Conservation (phyloP, 1,140 invertebrate genomes). For the Sycobia sp. region DNA sequence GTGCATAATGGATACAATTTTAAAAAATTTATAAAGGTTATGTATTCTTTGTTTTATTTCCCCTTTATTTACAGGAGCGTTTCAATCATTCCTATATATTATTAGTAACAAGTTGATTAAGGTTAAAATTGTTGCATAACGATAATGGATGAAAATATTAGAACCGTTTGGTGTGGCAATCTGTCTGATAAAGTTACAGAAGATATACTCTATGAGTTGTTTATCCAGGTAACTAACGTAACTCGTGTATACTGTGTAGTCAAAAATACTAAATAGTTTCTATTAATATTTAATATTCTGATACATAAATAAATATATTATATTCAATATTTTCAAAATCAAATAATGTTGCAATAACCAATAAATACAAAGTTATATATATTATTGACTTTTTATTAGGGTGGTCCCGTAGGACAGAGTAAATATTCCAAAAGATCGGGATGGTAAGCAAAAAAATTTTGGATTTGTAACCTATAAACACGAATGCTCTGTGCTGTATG, state of each 20-base stretch:
- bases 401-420: conserved; percentile 78
- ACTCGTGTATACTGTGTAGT: too few relatives aligned
- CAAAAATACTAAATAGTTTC: conserved; percentile 19
- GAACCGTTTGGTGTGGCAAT: conserved; percentile 80
- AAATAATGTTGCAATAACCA: too few relatives aligned
- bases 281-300: neutral
- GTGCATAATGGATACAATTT: too few relatives aligned
- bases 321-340: neutral
- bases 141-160: conserved; percentile 60
- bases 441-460: conserved; percentile 70
- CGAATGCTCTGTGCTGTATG: conserved; percentile 73
- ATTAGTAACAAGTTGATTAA: too few relatives aligned
- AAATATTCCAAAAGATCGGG: conserved; percentile 73
- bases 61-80: too few relatives aligned
- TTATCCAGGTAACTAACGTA: conserved; percentile 79
- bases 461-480: conserved; percentile 80
- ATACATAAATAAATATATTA: neutral
- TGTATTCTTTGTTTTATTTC: too few relatives aligned
- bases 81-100: too few relatives aligned
- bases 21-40: too few relatives aligned
- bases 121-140: neutral
- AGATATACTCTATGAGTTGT: conserved; percentile 79
- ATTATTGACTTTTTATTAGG: conserved; percentile 61
- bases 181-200: conserved; percentile 75
- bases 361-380: too few relatives aligned